phyloP scores from a whole-genome alignment of 2,888 invertebrate genomes.

The Synergus laeviventris region DNA sequence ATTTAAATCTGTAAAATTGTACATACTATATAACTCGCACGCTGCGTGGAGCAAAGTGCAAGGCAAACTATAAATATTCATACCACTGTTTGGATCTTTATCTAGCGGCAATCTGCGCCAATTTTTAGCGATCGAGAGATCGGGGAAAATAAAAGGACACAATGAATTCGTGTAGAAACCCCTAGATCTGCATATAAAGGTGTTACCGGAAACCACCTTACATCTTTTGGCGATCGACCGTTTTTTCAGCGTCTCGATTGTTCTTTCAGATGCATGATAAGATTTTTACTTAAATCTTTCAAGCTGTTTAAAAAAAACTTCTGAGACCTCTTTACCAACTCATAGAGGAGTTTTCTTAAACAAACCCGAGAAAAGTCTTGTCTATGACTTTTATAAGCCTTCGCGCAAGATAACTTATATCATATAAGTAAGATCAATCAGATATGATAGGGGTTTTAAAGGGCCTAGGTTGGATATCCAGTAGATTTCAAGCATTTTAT shows the following conservation, averaged over 20 bases:
- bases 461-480: too few species aligned
- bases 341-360: too few species aligned
- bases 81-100: slow-evolving; percentile 34
- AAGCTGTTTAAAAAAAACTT: too few species aligned
- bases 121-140: slow-evolving; percentile 37
- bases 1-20: slow-evolving; percentile 29
- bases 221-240: slow-evolving; percentile 29
- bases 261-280: slow-evolving; percentile 33
- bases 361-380: too few species aligned
- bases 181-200: slow-evolving; percentile 38
- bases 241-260: slow-evolving; percentile 28
- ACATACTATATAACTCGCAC: slow-evolving; percentile 26
- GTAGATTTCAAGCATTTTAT: not conserved
- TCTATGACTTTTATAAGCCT: not conserved
- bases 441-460: too few species aligned
- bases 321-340: not conserved
- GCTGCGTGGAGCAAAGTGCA: slow-evolving; percentile 25
- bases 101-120: slow-evolving; percentile 39
- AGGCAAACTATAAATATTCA: slow-evolving; percentile 36
- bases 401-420: too few species aligned
- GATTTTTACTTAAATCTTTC: slow-evolving; percentile 39
- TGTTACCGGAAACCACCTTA: slow-evolving; percentile 38
- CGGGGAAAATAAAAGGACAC: slow-evolving; percentile 38
- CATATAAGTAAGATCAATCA: not conserved
- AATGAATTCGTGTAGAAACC: slow-evolving; percentile 40